Evolutionary conservation across 2,888 invertebrate species (phyloP), one percentile per base, ranked within the genome.

Genomic region (Tachina grossa): DNA sequence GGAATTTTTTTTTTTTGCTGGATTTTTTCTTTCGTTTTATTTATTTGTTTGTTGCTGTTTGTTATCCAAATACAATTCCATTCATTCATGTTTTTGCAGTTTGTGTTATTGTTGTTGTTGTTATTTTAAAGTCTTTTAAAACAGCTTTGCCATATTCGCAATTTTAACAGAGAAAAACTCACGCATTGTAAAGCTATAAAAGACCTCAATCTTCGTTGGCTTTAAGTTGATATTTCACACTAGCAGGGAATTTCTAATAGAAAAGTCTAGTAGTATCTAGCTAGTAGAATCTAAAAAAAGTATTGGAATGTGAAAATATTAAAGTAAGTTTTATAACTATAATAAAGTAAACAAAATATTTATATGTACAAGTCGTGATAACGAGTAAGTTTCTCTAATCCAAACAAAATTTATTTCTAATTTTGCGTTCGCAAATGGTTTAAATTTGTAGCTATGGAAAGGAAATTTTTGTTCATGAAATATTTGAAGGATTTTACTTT

Each of bases 21-120:
- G 22, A 61, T 74, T 80, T 84, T 75, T 72, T 76, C 71, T 66
- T 65, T 39, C 55, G 31, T 71, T 79, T 74, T 45, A 66, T 84
- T 83, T 83, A 74, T 83, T 69, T 79, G 69, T 79, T 83, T 83
- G 65, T 85, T 61, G 72, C 74, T 79, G 75, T 76, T 81, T 82
- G 68, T 81, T 71, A 74, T 80, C 68, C 69, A 74, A 80, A 74
- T 74, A 74, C 79, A 83, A 80, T 69, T 82, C 80, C 75, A 84
- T 85, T 84, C 84, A 80, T 84, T 88, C 87, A 87, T 86, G 85
- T 85, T 85, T 87, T 79, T 79, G 68, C 59, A 74, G 49, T 80
- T 77, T 69, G 72, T 51, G n/a, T 86, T 84, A 81, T 82, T 81
- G 49, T 49, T 72, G 6, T 31, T 31, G 5, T 31, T 31, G 4